Evolutionary conservation across 1,140 invertebrate genomes (phyloP), one percentile per base, ranked within the genome.

Genomic region (Cotesia vestalis): DNA sequence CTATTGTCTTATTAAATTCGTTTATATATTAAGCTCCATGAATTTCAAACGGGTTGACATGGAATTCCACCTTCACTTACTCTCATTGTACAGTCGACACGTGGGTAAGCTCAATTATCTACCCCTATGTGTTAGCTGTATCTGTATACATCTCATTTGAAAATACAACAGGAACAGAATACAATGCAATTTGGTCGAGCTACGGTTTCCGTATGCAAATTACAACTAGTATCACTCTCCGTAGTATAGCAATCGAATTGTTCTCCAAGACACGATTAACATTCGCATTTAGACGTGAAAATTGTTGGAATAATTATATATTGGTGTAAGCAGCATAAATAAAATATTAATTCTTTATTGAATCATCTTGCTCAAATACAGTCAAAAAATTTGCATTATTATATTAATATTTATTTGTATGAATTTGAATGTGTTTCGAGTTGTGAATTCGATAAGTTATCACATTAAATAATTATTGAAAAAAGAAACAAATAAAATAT

Each of bases 191-290:
- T 17, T 46, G 52, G 53, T 68, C 51, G 66, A 66, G 59, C 63
- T 59, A 35, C 59, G 73, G 59, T 51, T 71, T 74, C 66, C 63
- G 61, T 55, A 75, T 75, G 73, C 66, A 75, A 75, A 75, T 74
- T 64, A 55, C 53, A 36, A 59, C 12, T 46, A 20, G 59, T 63
- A 62, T 74, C 71, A 36, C 12, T 36, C 20, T 36, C 36, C 35
- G 35, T 8, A 57, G 40, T 71, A 38, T 53, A 66, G 46, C 20
- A 71, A 71, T 71, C 60, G 27, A 71, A 67, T 72, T 62, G 69
- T 52, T 74, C 53, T 17, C 59, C 51, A 69, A 62, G 60, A 74
- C 73, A 62, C 69, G 51, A 72, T 55, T 67, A 57, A 53, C 70
- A 69, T 74, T 74, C 67, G 72, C 69, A 71, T 71, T 53, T 17